A percentile compares a stretch with the other conserved stretches of the same genome.
Evolutionary conservation across 2,888 invertebrate species (phyloP).

Genomic region (Abrostola triplasia): DNA sequence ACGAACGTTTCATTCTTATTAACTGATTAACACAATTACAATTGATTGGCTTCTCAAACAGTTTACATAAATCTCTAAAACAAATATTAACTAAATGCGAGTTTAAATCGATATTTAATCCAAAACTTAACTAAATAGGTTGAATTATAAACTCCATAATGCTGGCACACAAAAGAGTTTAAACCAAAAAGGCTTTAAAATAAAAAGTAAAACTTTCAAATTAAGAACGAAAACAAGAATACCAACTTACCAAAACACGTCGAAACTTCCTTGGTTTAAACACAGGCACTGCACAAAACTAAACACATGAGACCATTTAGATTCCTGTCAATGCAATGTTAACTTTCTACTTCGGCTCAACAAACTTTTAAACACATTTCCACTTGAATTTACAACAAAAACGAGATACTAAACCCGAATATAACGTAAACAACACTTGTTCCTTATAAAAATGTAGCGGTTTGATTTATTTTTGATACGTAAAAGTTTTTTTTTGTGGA

Average conservation of each 20-base stretch:
- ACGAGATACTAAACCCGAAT: conserved; percentile 25
- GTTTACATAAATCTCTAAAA: background rate
- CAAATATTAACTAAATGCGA: too few species aligned
- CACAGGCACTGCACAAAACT: conserved; percentile 73
- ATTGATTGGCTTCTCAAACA: background rate
- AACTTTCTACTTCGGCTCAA: conserved; percentile 71
- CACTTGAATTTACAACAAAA: conserved; percentile 34
- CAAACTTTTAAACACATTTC: conserved; percentile 43
- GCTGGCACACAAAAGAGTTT: background rate
- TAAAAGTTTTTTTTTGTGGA: conserved; percentile 67
- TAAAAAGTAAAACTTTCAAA: background rate
- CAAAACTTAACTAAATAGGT: background rate
- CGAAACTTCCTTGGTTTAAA: conserved; percentile 68
- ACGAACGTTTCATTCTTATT: background rate
- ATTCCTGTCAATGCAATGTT: conserved; percentile 70
- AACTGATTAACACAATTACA: background rate
- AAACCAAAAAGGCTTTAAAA: background rate
- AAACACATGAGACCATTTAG: conserved; percentile 67
- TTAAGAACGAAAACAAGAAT: conserved; percentile 15
- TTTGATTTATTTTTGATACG: conserved; percentile 60
- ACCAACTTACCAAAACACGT: conserved; percentile 59
- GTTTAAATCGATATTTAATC: background rate
- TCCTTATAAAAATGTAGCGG: conserved; percentile 50
- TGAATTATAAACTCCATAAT: background rate
- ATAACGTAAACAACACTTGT: conserved; percentile 20